Base-by-base conservation (phyloP, 1,140 invertebrate genomes). In the Macrobrachium rosenbergii region DNA sequence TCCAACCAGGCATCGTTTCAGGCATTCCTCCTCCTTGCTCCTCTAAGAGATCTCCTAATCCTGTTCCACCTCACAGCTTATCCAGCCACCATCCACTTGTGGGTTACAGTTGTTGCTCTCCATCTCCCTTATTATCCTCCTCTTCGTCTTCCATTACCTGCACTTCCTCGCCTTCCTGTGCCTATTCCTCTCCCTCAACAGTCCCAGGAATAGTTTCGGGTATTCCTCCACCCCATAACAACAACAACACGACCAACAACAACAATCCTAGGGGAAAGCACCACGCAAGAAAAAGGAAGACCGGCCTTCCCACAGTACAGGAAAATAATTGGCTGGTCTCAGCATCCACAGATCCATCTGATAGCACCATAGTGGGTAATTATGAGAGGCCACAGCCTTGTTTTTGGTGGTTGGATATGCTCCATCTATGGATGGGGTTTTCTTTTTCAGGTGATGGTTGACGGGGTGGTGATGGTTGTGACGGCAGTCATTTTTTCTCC, bases 221-320 rank as follows among this genome's bases (percentile, higher is more conserved):
- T 62, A 88, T 90, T 77, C 78, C 89, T 21, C 90, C 90, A 21
- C 87, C 89, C 45, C 89, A 89, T 82, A 85, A 90, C 64, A 88
- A 83, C 82, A 85, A 78, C 45, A 85, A 43, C 72, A 83, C 28
- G 52, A 78, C 79, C 67, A 72, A 79, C 78, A 88, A 89, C 85
- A 87, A 78, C 82, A 82, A 88, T 73, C 76, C 83, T 63, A 69
- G 82, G 79, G 83, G 78, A 76, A 86, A 87, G 63, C 82, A 85
- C 52, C 63, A 63, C 14, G 72, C 69, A 37, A 63, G 85, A 73
- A 87, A 80, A 69, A 69, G 85, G 73, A 87, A 87, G 69, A 87
- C 85, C 3, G 85, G 85, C 79, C 85, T 87, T 60, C 78, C 85
- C 58, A 87, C 85, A 58, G 85, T 87, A 59, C 79, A 81, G 78